These are phyloP conservation scores for Sphaerophoria taeniata DNA, from an alignment of 2,888 invertebrate genomes.

Conservation along the genomic window DNA sequence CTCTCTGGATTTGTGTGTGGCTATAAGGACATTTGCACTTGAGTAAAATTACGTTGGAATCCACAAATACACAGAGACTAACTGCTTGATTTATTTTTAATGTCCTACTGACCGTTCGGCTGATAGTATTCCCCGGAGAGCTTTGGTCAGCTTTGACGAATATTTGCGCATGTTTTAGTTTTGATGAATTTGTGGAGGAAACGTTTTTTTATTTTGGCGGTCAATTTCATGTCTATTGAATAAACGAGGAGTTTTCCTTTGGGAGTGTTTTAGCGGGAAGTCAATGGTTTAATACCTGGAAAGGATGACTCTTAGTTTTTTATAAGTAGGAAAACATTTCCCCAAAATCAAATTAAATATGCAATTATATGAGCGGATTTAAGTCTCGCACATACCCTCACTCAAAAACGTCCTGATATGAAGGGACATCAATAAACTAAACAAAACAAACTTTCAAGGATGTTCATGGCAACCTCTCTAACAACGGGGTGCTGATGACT, in stretches of 20 bases:
- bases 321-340: background rate
- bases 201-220: slow-evolving; percentile 12
- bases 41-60: background rate
- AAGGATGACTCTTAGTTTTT: no score
- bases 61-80: background rate
- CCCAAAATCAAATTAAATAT: slow-evolving; percentile 19
- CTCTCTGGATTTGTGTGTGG: background rate
- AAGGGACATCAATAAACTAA: slow-evolving; percentile 57
- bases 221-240: background rate
- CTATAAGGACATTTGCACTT: slow-evolving; percentile 18
- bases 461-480: slow-evolving; percentile 19
- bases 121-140: background rate
- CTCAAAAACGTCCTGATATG: background rate
- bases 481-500: background rate
- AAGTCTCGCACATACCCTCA: background rate
- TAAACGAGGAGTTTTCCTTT: background rate
- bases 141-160: slow-evolving; percentile 5
- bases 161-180: background rate
- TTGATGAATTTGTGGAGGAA: background rate
- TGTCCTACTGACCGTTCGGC: background rate
- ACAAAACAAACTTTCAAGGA: slow-evolving; percentile 67
- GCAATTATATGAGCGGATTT: slow-evolving; percentile 21
- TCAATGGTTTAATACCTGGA: background rate
- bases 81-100: background rate
- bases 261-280: background rate